Evolutionary conservation across 2,113 vertebrate genomes (phyloP).

Genomic region (Nothocercus julius): DNA sequence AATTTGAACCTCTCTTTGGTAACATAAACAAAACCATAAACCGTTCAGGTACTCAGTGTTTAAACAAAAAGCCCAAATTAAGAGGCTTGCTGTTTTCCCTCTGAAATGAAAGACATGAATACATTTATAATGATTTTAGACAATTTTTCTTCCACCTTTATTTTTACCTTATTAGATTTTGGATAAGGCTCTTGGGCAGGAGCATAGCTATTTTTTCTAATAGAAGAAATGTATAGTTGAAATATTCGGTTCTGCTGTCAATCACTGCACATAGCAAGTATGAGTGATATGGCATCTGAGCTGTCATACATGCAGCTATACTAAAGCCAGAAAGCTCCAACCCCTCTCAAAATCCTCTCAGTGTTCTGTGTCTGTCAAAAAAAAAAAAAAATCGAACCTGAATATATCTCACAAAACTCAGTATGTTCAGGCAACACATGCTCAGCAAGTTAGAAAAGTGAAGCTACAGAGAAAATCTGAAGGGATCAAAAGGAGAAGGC

Average conservation of each 20-base stretch:
- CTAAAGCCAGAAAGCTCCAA: neutral
- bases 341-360: neutral
- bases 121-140: neutral
- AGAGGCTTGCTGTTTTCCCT: neutral
- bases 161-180: neutral
- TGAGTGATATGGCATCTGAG: neutral
- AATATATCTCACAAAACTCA: neutral
- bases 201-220: neutral
- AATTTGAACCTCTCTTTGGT: neutral
- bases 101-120: neutral
- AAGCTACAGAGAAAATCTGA: neutral
- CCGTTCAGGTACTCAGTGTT: neutral
- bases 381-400: no score
- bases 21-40: neutral
- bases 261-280: neutral
- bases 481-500: neutral
- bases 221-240: neutral
- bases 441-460: neutral
- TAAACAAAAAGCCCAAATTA: neutral
- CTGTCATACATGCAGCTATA: neutral
- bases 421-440: neutral
- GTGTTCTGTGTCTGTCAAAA: neutral
- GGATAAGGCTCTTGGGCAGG: no score
- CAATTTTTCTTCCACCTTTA: neutral
- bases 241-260: neutral